Evolutionary conservation across 2,888 invertebrate genomes (phyloP).

Genomic region (Belgica antarctica): DNA sequence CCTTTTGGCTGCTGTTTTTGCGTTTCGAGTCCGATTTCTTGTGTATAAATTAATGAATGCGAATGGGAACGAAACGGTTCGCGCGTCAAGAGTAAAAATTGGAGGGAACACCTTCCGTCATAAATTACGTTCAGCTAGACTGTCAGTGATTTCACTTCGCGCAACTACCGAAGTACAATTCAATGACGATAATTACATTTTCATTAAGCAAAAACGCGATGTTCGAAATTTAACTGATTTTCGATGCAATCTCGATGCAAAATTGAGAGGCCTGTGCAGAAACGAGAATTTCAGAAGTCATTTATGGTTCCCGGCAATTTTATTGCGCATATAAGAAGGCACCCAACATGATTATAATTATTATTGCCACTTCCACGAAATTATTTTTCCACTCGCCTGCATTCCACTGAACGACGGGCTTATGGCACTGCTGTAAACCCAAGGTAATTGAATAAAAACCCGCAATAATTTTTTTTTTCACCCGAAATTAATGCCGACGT

Average conservation of each 20-base stretch:
- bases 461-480: background rate
- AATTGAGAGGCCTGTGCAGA: background rate
- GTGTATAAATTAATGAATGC: slow-evolving; percentile 38
- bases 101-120: slow-evolving; percentile 32
- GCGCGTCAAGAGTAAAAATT: slow-evolving; percentile 4
- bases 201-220: background rate
- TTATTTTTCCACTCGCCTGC: slow-evolving; percentile 3
- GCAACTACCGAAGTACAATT: background rate
- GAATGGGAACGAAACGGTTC: background rate
- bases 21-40: background rate
- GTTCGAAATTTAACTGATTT: background rate
- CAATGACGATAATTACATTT: slow-evolving; percentile 3
- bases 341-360: slow-evolving; percentile 26
- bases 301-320: slow-evolving; percentile 22
- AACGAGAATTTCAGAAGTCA: background rate
- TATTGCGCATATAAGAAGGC: slow-evolving; percentile 9
- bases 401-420: background rate
- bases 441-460: slow-evolving; percentile 7
- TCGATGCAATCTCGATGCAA: slow-evolving; percentile 12
- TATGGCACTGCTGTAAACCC: background rate
- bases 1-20: slow-evolving; percentile 31
- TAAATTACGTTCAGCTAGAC: background rate
- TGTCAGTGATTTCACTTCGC: background rate
- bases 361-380: slow-evolving; percentile 32
- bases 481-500: slow-evolving; percentile 6